A percentile compares a stretch with the other conserved stretches of the same genome.
Conservation (phyloP, 2,888 invertebrate genomes). For the Drosophila hamatofila region DNA sequence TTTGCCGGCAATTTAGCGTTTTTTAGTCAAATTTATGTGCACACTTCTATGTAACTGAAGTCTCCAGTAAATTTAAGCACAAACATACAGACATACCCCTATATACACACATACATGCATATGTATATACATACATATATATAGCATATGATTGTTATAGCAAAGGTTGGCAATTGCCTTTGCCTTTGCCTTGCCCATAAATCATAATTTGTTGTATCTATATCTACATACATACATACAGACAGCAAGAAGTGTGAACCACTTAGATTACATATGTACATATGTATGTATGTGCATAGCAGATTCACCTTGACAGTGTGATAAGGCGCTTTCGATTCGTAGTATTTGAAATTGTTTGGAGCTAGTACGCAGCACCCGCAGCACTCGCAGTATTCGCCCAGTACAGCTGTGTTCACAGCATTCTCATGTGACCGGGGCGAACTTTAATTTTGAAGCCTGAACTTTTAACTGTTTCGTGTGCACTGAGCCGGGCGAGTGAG, state of each 20-base stretch:
- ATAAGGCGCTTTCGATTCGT: constrained; percentile 24
- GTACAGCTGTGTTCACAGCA: constrained; percentile 48
- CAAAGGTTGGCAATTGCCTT: constrained; percentile 33
- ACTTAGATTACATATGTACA: constrained; percentile 39
- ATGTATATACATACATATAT: neutral
- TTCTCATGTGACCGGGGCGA: constrained; percentile 16
- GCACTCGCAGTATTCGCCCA: constrained; percentile 1
- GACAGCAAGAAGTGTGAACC: constrained; percentile 1
- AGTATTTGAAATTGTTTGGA: constrained; percentile 8
- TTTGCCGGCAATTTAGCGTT: constrained; percentile 52
- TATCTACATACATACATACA: constrained; percentile 3
- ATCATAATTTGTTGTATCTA: constrained; percentile 40
- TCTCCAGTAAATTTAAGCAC: constrained; percentile 9
- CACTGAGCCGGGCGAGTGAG: neutral
- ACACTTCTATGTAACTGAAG: constrained; percentile 23
- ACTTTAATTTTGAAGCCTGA: constrained; percentile 12
- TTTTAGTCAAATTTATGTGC: constrained; percentile 52
- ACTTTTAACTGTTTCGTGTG: constrained; percentile 16
- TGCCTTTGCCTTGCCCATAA: constrained; percentile 32
- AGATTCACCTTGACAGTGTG: constrained; percentile 62
- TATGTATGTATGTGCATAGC: neutral
- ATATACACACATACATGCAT: neutral
- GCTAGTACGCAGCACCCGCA: neutral
- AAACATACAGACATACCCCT: neutral
- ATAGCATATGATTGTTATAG: neutral